phyloP scores from a whole-genome alignment of 2,113 vertebrate species.

The Apus apus region DNA sequence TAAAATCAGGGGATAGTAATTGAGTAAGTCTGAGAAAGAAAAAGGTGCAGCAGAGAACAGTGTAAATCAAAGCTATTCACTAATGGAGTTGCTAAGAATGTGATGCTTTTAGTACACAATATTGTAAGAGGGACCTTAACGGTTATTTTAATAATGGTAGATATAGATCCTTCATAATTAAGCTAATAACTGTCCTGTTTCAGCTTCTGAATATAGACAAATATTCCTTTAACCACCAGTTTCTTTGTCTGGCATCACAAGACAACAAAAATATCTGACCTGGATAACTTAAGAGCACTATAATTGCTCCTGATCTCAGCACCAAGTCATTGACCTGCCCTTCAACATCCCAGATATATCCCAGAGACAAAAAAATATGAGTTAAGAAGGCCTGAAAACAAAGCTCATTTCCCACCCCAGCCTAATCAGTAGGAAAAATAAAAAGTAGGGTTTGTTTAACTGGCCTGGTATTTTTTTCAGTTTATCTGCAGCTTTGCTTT shows the following conservation, averaged over 20 bases:
- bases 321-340: neutral
- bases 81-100: neutral
- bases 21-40: neutral
- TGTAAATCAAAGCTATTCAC: neutral
- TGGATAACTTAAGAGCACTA: neutral
- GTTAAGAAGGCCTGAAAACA: neutral
- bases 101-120: neutral
- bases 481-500: neutral
- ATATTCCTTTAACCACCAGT: neutral
- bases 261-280: neutral
- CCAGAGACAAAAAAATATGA: neutral
- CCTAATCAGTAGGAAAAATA: neutral
- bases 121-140: neutral
- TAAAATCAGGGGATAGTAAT: neutral
- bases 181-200: neutral
- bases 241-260: neutral
- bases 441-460: neutral
- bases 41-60: neutral
- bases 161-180: neutral
- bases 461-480: neutral
- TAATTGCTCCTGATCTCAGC: neutral
- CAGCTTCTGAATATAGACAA: neutral
- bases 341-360: neutral
- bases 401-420: neutral
- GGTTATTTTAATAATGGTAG: neutral